Percentiles rank a stretch among this genome's conserved stretches.
Evolutionary conservation across 2,797 vertebrate genomes (phyloP).

Genomic region (Crocidura indochinensis): DNA sequence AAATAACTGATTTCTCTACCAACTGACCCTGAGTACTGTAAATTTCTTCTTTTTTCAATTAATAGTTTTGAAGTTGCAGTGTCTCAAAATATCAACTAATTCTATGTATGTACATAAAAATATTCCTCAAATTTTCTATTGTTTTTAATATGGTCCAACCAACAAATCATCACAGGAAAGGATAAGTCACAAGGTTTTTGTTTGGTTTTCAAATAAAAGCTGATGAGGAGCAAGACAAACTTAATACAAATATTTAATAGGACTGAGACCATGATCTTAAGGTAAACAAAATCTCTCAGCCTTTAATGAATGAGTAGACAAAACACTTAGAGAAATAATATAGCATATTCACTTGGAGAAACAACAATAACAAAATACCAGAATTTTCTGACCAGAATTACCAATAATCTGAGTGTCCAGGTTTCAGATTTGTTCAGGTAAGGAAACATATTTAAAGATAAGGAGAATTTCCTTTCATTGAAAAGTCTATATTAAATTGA

Average conservation of each 20-base stretch:
- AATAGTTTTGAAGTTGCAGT: neutral
- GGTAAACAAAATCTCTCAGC: neutral
- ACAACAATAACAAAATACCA: neutral
- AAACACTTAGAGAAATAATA: conserved; percentile 49
- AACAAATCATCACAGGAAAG: neutral
- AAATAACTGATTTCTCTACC: neutral
- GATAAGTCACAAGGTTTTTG: neutral
- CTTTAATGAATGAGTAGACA: neutral
- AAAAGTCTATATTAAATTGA: conserved; percentile 39
- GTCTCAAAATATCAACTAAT: neutral
- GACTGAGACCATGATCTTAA: neutral
- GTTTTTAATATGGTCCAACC: neutral
- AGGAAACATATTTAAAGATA: conserved; percentile 19
- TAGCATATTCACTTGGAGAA: neutral
- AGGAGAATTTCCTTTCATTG: neutral
- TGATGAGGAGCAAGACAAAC: neutral
- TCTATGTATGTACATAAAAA: neutral
- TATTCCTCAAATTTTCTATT: neutral
- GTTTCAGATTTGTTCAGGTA: conserved; percentile 50
- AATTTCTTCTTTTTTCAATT: too few species aligned
- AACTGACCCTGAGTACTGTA: neutral
- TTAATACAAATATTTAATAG: neutral
- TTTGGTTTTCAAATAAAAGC: neutral
- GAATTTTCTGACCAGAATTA: neutral
- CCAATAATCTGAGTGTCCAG: neutral